Evolutionary conservation across 2,888 invertebrate genomes (phyloP), one percentile per base, ranked within the genome.

Genomic region (Luperina nickerlii): DNA sequence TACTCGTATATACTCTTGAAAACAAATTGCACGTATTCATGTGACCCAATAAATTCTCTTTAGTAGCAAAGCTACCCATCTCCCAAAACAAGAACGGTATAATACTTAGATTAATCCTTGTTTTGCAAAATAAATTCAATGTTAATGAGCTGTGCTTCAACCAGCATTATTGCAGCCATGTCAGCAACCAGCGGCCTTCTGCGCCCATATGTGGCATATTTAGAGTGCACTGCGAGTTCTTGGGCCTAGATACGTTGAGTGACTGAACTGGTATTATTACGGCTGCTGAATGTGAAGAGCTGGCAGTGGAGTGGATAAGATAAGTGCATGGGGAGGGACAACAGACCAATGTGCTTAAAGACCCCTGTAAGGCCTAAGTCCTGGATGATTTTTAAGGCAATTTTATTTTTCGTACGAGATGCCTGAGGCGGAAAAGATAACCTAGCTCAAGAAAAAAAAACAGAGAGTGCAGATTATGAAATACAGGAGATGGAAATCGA

Each of bases 141-240:
- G 89, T 82, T 87, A 85, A 86, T 89, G 78, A 77, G 76, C n/a
- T 75, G 77, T 74, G 82, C 69, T 73, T 42, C 57, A 69, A 78
- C 85, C 83, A 79, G 84, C 85, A 89, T 84, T 75, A 63, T 13
- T 51, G 84, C 73, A 70, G 78, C 67, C 85, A 80, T 81, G 85
- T 72, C 76, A 66, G 76, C 60, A 42, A 74, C 20, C 66, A 62
- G 38, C 74, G 90, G 78, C 91, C 91, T 91, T 91, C 89, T 84
- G 72, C 32, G 67, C 76, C 91, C 91, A 87, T 90, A 90, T 89
- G 90, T 86, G 80, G 91, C 74, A 62, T 86, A 87, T 90, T 88
- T 89, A 89, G 91, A 89, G 77, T 88, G 88, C 84, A 80, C 82
- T 45, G 83, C 74, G 76, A 86, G 91, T 90, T 87, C 87, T 86